A percentile compares a stretch with the other conserved stretches of the same genome.
Evolutionary conservation across 1,140 invertebrate genomes (phyloP).

Genomic region (Drosophila guanche): DNA sequence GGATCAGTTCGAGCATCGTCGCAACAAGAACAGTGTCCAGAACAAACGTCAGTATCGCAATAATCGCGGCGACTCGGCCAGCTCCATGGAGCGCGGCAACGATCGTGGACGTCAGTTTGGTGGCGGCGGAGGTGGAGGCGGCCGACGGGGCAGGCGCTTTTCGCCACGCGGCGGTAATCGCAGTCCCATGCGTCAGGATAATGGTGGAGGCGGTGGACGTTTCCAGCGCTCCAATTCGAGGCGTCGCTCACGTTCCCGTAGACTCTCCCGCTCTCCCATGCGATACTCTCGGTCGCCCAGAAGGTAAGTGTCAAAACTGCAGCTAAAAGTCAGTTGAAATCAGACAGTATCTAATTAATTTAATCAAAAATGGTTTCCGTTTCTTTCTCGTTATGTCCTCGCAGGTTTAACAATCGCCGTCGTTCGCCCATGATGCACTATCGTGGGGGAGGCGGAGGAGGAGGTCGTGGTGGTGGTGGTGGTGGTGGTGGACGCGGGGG

Average conservation of each 20-base stretch:
- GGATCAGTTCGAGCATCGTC: conserved; percentile 89
- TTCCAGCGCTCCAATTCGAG: conserved; percentile 77
- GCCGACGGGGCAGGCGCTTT: conserved; percentile 57
- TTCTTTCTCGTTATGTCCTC: neutral
- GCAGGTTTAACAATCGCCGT: conserved; percentile 74
- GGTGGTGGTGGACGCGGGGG: conserved; percentile 59
- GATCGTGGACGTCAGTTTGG: conserved; percentile 63
- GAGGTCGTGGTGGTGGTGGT: conserved; percentile 53
- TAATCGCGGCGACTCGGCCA: conserved; percentile 91
- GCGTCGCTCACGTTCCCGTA: conserved; percentile 75
- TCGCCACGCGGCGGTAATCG: conserved; percentile 62
- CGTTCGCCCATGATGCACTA: conserved; percentile 74
- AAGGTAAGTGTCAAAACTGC: conserved; percentile 44
- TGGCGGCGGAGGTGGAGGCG: conserved; percentile 37
- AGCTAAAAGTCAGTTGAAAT: too few relatives aligned
- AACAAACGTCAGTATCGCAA: conserved; percentile 94
- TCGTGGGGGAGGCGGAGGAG: conserved; percentile 61
- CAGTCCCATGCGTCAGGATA: conserved; percentile 70
- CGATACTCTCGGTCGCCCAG: conserved; percentile 77
- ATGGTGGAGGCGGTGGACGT: conserved; percentile 64
- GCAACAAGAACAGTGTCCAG: conserved; percentile 91
- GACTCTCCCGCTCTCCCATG: conserved; percentile 77
- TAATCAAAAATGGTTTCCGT: neutral
- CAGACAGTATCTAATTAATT: too few relatives aligned
- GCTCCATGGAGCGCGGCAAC: conserved; percentile 83